phyloP scores from a whole-genome alignment of 2,797 vertebrate species.

The Phoebastria nigripes region DNA sequence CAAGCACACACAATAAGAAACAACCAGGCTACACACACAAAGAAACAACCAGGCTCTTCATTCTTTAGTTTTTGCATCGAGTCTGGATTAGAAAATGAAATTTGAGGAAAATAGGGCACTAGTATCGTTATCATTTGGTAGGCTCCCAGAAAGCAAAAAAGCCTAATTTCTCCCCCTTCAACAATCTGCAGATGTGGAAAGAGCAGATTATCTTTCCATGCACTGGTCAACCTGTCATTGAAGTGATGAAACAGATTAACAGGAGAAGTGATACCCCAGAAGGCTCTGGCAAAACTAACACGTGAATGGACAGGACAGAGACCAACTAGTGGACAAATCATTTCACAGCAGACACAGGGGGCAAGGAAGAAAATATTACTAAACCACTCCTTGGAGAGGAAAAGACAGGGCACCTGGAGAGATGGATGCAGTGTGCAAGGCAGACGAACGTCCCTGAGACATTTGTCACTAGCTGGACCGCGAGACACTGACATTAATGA shows the following conservation, averaged over 20 bases:
- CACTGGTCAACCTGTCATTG: neutral
- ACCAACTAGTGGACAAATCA: neutral
- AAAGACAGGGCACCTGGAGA: neutral
- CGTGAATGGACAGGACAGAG: neutral
- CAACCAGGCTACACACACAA: neutral
- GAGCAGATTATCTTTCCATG: neutral
- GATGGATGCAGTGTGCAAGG: neutral
- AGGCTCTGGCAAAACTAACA: neutral
- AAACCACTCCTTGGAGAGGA: neutral
- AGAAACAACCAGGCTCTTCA: neutral
- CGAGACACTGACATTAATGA: constrained; percentile 46
- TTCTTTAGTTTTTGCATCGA: neutral
- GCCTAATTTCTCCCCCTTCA: neutral
- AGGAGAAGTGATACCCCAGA: neutral
- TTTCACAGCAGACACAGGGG: neutral
- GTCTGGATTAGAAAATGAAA: neutral
- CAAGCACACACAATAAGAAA: neutral
- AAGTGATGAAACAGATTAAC: neutral
- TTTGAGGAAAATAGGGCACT: neutral
- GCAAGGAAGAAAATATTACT: neutral
- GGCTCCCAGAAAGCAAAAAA: neutral
- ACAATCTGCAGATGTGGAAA: neutral
- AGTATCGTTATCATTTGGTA: neutral
- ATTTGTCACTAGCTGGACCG: constrained; percentile 9
- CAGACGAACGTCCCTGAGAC: neutral